These are phyloP conservation scores for Pristionchus japonicus DNA, from an alignment of 2,888 invertebrate genomes.

Conservation along the genomic window DNA sequence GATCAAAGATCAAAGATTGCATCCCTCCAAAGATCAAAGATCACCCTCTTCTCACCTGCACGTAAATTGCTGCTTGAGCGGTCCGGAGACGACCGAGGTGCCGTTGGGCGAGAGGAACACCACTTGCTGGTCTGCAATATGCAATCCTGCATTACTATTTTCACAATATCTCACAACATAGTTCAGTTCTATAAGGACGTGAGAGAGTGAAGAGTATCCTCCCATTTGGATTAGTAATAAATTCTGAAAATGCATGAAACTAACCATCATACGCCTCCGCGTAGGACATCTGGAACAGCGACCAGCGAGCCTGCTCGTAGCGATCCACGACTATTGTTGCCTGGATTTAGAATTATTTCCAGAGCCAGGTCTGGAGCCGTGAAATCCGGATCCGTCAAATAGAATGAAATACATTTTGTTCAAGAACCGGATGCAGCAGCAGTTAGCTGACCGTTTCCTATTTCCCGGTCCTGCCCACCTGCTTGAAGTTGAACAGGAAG, in stretches of 20 bases:
- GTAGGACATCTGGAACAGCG: background rate
- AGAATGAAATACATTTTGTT: too few species aligned
- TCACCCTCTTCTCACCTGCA: slow-evolving; percentile 30
- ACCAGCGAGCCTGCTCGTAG: slow-evolving; percentile 44
- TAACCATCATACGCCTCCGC: slow-evolving; percentile 39
- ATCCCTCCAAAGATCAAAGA: slow-evolving; percentile 14
- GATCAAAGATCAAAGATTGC: background rate
- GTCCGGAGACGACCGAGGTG: slow-evolving; percentile 4
- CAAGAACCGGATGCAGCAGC: too few species aligned
- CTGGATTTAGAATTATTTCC: background rate
- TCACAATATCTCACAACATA: too few species aligned
- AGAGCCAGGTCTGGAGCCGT: background rate
- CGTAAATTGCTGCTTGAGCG: slow-evolving; percentile 46
- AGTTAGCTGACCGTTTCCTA: too few species aligned
- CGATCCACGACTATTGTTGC: slow-evolving; percentile 29
- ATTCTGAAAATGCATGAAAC: too few species aligned
- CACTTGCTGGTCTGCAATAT: slow-evolving; percentile 8
- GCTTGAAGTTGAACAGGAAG: slow-evolving; percentile 38
- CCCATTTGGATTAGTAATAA: too few species aligned
- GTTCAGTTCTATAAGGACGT: too few species aligned
- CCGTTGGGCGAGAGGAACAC: slow-evolving; percentile 42
- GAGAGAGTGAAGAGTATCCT: too few species aligned
- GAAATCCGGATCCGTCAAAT: background rate
- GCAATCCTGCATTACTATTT: too few species aligned
- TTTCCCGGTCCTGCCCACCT: background rate